Evolutionary conservation across 2,888 invertebrate genomes (phyloP).

Genomic region (Melolontha melolontha): DNA sequence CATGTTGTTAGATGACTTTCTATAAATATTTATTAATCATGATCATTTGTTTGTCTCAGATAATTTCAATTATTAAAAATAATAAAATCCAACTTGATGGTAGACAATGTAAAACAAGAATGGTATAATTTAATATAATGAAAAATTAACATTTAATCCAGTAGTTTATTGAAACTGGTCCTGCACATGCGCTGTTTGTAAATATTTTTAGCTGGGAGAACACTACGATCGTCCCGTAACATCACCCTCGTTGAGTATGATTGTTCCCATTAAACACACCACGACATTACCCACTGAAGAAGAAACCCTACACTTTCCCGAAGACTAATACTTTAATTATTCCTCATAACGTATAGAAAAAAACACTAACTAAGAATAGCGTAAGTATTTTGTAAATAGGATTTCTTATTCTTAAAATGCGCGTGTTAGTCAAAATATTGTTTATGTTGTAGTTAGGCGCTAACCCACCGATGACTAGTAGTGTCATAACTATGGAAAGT

Average conservation of each 20-base stretch:
- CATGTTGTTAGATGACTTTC: too few species aligned
- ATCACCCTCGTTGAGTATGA: slow-evolving; percentile 61
- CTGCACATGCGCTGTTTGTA: slow-evolving; percentile 16
- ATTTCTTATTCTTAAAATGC: slow-evolving; percentile 1
- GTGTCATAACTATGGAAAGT: too few species aligned
- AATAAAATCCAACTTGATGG: too few species aligned
- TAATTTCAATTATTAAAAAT: too few species aligned
- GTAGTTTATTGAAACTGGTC: slow-evolving; percentile 5
- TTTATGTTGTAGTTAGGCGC: too few species aligned
- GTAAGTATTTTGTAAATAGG: slow-evolving; percentile 11
- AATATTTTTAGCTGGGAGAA: slow-evolving; percentile 61
- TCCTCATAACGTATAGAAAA: too few species aligned
- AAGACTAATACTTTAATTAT: slow-evolving; percentile 53
- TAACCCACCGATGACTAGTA: too few species aligned
- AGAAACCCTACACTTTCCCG: slow-evolving; percentile 56
- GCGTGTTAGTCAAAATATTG: too few species aligned
- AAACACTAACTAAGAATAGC: slow-evolving; percentile 9
- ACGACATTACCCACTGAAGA: slow-evolving; percentile 48
- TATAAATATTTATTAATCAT: too few species aligned
- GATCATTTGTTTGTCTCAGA: too few species aligned
- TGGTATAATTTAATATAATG: too few species aligned
- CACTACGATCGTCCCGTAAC: slow-evolving; percentile 61
- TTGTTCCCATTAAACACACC: slow-evolving; percentile 43
- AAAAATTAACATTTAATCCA: slow-evolving; percentile 27
- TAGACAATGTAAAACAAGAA: too few species aligned